Base-by-base conservation (phyloP, 2,797 vertebrate species). In the Synanceia verrucosa region DNA sequence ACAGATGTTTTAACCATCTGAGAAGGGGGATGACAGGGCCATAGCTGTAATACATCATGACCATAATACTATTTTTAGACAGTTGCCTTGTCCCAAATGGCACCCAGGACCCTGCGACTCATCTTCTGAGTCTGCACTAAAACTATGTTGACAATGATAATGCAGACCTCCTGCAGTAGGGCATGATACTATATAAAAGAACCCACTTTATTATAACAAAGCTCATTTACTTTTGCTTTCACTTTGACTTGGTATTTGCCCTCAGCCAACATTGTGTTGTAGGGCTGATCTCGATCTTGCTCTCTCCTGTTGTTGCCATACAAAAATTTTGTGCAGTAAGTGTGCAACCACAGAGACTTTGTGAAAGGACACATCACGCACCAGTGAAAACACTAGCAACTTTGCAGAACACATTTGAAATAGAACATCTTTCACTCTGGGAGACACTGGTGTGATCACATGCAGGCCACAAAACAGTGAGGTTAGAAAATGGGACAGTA, bases 51-150 rank as follows among this genome's bases (percentile, higher is more conserved):
- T 48, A 36, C n/a, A 61, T 34, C 50, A 28, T 48, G 31, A 24
- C 16, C 28, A 10, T 4, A n/a, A n/a, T 57, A 7, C 66, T 76
- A 72, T 71, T 69, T 72, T 65, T 72, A 76, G 75, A 73, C 12
- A 18, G 19, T 3, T 36, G 12, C 6, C 57, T 28, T 53, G 47
- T 78, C 55, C 51, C 19, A 4, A 29, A 61, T 26, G 29, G 28
- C 36, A 61, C 12, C 34, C 21, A 14, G 37, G 14, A 14, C 21
- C 12, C 7, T 53, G 29, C 24, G 29, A n/a, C n/a, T 55, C 28
- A 72, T 46, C 43, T 31, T 58, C 14, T 28, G 13, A 41, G 19
- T 50, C n/a, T 19, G 26, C 6, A 44, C 43, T 19, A 26, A 39
- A 26, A 39, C 13, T 11, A 56, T 51, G 44, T 33, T 36, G 28